A percentile compares a stretch with the other conserved stretches of the same genome.
Conservation (phyloP, 2,113 vertebrate species). For the Lontra canadensis region DNA sequence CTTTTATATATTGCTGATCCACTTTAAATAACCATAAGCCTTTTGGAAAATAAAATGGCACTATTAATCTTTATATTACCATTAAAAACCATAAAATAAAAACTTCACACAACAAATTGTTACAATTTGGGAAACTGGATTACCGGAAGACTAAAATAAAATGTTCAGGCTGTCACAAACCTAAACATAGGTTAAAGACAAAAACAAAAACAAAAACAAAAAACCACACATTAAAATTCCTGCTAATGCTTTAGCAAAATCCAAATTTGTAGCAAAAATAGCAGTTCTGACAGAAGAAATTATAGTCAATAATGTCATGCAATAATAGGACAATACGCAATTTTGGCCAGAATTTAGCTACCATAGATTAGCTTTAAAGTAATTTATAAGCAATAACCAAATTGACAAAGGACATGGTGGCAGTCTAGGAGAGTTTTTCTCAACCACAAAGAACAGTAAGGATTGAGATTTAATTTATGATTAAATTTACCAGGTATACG, state of each 20-base stretch:
- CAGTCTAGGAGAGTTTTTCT: not conserved
- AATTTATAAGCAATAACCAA: slow-evolving; percentile 37
- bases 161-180: not conserved
- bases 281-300: slow-evolving; percentile 20
- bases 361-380: slow-evolving; percentile 18
- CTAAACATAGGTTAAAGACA: not conserved
- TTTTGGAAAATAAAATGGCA: not conserved
- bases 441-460: not conserved
- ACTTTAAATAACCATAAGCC: slow-evolving; percentile 6
- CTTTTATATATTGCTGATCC: not conserved
- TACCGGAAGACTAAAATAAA: slow-evolving; percentile 38
- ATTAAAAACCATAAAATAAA: slow-evolving; percentile 14
- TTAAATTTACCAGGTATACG: not conserved
- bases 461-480: slow-evolving; percentile 21
- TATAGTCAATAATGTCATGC: not conserved
- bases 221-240: not conserved
- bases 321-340: not conserved
- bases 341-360: slow-evolving; percentile 3
- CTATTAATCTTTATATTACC: not conserved
- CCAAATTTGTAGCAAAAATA: not conserved
- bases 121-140: not conserved
- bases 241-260: not conserved
- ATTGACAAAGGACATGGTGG: not conserved
- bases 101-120: not conserved
- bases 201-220: not conserved